These are phyloP conservation scores for Alviniconcha strummeri DNA, from an alignment of 2,888 invertebrate species.

Conservation along the genomic window DNA sequence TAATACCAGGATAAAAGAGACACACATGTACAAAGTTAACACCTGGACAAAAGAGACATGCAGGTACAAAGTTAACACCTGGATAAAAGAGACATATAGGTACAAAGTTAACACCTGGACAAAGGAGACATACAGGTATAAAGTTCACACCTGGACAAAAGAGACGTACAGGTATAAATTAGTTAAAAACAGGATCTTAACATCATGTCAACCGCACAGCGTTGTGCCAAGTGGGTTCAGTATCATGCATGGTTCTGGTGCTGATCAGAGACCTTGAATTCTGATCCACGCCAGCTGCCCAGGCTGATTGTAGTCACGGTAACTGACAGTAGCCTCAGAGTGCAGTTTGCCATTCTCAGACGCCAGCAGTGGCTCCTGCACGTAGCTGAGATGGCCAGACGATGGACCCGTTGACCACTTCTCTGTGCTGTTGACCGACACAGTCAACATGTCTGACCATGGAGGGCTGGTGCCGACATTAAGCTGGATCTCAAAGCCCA, in stretches of 20 bases:
- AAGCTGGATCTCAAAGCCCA: background rate
- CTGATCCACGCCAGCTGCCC: slow-evolving; percentile 25
- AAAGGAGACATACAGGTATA: background rate
- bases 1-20: background rate
- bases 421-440: background rate
- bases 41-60: no score
- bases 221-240: no score
- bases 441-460: slow-evolving; percentile 12
- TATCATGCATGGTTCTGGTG: no score
- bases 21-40: background rate
- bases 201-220: no score
- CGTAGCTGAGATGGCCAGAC: background rate
- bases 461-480: background rate
- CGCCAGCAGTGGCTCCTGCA: background rate
- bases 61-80: background rate
- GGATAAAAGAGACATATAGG: background rate
- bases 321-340: background rate
- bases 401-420: background rate
- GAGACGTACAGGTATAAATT: no score
- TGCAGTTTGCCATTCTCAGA: background rate
- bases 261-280: background rate
- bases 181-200: no score
- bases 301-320: slow-evolving; percentile 21
- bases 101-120: background rate
- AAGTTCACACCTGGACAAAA: background rate